Conservation (phyloP, 2,797 vertebrate species). For the Mormyrus hasselquistii region DNA sequence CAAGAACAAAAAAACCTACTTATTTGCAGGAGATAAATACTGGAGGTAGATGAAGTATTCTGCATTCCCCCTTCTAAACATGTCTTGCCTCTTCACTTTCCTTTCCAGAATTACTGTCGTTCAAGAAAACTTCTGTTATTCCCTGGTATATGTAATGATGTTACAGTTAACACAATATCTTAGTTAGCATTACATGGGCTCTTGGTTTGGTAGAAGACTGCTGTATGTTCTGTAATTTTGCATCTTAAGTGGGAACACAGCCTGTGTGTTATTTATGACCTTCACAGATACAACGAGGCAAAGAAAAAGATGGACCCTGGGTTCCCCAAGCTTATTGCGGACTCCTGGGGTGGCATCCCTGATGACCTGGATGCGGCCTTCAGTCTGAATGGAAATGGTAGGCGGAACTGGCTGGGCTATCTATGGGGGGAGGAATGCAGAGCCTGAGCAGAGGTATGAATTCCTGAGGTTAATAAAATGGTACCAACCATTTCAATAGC, state of each 20-base stretch:
- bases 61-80: background rate
- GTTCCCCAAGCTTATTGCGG: conserved; percentile 90
- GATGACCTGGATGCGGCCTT: conserved; percentile 80
- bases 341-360: conserved; percentile 90
- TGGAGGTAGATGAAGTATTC: conserved; percentile 76
- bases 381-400: conserved; percentile 79
- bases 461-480: conserved; percentile 39
- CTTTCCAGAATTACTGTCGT: background rate
- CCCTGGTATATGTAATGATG: background rate
- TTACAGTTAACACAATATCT: background rate
- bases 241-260: background rate
- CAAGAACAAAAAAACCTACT: conserved; percentile 90
- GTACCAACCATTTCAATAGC: conserved; percentile 36
- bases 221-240: background rate
- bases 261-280: background rate
- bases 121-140: background rate
- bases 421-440: background rate
- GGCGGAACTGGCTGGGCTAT: conserved; percentile 37
- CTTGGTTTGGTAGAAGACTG: background rate
- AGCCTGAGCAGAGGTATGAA: background rate
- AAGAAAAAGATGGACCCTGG: conserved; percentile 86
- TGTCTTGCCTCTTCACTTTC: background rate
- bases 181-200: background rate
- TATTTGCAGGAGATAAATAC: conserved; percentile 89
- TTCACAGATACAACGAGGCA: conserved; percentile 82